Evolutionary conservation across 2,888 invertebrate genomes (phyloP), one percentile per base, ranked within the genome.

Genomic region (Sinohyriopsis cumingii): DNA sequence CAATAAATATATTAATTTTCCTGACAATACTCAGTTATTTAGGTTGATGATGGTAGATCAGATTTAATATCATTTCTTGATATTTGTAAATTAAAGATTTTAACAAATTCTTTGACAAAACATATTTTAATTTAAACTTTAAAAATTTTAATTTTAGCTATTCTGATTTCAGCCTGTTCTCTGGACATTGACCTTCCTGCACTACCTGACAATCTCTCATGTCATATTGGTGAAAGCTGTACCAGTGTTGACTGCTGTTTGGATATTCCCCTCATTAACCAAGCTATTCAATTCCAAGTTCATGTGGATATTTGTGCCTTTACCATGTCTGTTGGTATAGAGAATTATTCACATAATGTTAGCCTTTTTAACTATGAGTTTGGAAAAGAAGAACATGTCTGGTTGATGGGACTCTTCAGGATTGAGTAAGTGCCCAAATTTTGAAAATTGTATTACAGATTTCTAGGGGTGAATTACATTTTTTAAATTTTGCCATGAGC

Each of bases 241-340:
- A 77, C 79, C 2, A 57, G 64, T n/a, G 63, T 81, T 5, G 76
- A 79, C 59, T 81, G 80, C 54, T 81, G 81, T 68, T 56, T 76
- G 33, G 55, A 67, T 53, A 66, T 77, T 5, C 57, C 59, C 3
- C 66, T 74, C 68, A 62, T 71, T 33, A 66, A 63, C 55, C 57
- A 55, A 57, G 24, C 65, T 20, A 28, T 69, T 55, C 12, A 33
- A 19, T 64, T 65, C 65, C 24, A 33, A 22, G 60, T 65, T 18
- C 60, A 65, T 33, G 55, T 69, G 54, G 60, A 69, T 61, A 69
- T 69, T 65, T 69, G 69, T 65, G 55, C 54, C 5, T 54, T 59
- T 19, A 55, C 28, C 20, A 56, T 69, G 33, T 61, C 61, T 55
- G 20, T 80, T 19, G 72, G 76, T 1, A 73, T 80, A 25, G 75